Base-by-base conservation (phyloP, 1,140 invertebrate genomes). In the Platyscapa corneri region DNA sequence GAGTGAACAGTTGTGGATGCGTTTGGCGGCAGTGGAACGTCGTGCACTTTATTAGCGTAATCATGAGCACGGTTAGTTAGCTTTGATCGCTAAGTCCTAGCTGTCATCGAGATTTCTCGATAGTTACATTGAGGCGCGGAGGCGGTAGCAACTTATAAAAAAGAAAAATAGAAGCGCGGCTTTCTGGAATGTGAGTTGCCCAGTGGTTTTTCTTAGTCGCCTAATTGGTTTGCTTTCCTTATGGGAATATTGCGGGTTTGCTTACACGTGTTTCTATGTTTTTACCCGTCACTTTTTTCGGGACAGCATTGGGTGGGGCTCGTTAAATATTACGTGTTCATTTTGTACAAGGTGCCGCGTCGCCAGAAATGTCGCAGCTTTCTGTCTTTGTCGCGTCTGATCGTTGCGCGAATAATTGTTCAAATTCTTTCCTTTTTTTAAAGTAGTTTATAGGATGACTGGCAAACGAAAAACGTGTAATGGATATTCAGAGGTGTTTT, bases 241-340 rank as follows among this genome's bases (percentile, higher is more conserved):
- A 76, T 76, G 72, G 53, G 81, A 70, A 74, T 74, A 42, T 74
- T 42, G 70, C 70, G 70, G 23, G 20, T 74, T 74, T 74, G 18
- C 70, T 23, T 74, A 74, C 70, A 83, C 82, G 37, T 83, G 82
- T 67, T 65, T 46, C 60, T 53, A 39, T 64, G 46, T 76, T 79
- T 79, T 60, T 64, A 56, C 39, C 34, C 77, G 8, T 10, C 6
- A 56, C 53, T 70, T 77, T 83, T 83, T 83, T 67, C 37, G 56
- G 56, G 53, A 16, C 60, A 3, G 37, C 37, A 7, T 34, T 53
- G 80, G 80, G 80, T 74, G 82, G 72, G 82, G 60, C 75, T 84
- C 82, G 82, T 84, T 78, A 84, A 72, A 78, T 79, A 79, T 84
- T 84, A 84, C 83, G 83, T 84, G 83, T 84, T 84, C 83, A 84